These are phyloP conservation scores for Notechis scutatus DNA, from an alignment of 2,113 vertebrate genomes.

Conservation along the genomic window DNA sequence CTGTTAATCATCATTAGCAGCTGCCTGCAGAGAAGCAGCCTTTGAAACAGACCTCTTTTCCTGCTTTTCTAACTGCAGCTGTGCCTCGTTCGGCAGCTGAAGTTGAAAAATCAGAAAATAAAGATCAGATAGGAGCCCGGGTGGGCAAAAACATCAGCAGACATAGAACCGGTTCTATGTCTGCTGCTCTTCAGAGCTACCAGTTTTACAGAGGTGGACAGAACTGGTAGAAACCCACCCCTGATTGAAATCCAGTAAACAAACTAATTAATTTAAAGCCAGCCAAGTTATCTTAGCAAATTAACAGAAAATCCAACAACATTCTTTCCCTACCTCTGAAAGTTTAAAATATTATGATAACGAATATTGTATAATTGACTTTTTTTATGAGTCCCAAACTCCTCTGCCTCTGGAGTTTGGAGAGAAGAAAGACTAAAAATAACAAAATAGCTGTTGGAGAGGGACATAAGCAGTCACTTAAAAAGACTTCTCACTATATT, in stretches of 20 bases:
- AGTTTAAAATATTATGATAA: not conserved
- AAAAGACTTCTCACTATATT: not conserved
- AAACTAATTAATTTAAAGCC: not conserved
- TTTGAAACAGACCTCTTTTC: too few relatives aligned
- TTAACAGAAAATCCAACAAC: not conserved
- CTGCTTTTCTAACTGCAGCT: too few relatives aligned
- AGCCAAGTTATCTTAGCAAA: not conserved
- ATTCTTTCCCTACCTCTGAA: not conserved
- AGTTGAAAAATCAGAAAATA: too few relatives aligned
- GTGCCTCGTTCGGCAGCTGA: too few relatives aligned
- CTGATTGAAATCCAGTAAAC: not conserved
- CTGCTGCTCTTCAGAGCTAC: too few relatives aligned
- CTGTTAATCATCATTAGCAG: too few relatives aligned
- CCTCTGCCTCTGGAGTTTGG: not conserved
- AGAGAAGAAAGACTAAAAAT: not conserved
- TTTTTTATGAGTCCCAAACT: not conserved
- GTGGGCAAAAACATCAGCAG: too few relatives aligned
- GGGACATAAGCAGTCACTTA: not conserved
- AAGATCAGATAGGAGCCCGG: too few relatives aligned
- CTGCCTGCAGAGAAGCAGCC: too few relatives aligned
- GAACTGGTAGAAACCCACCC: too few relatives aligned
- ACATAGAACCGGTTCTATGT: too few relatives aligned
- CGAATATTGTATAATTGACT: not conserved
- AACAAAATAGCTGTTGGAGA: not conserved
- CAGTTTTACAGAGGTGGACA: too few relatives aligned